These are phyloP conservation scores for Hystrix brachyura DNA, from an alignment of 2,113 vertebrate species.

Conservation along the genomic window DNA sequence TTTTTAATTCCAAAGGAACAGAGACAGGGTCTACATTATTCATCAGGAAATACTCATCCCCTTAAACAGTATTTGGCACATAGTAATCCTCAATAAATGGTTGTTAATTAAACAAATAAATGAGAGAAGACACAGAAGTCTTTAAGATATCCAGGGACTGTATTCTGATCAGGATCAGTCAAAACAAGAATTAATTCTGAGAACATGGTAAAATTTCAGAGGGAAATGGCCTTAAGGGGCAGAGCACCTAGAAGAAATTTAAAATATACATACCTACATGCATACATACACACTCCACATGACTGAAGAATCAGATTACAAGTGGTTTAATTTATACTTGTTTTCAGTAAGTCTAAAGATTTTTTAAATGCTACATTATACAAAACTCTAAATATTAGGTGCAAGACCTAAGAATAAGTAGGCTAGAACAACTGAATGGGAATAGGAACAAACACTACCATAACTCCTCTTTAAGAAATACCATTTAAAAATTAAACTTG, in stretches of 20 bases:
- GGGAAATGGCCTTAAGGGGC: background rate
- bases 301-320: background rate
- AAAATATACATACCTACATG: background rate
- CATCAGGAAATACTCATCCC: background rate
- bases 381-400: slow-evolving; percentile 22
- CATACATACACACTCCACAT: background rate
- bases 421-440: background rate
- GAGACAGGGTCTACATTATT: background rate
- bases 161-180: background rate
- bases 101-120: slow-evolving; percentile 10
- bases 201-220: slow-evolving; percentile 24
- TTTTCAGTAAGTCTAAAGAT: slow-evolving; percentile 27
- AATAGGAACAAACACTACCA: background rate
- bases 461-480: slow-evolving; percentile 11
- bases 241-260: slow-evolving; percentile 12
- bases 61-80: background rate
- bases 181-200: background rate
- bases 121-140: background rate
- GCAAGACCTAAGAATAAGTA: background rate
- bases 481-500: background rate
- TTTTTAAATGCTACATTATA: background rate
- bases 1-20: background rate
- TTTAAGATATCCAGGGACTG: background rate
- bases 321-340: background rate
- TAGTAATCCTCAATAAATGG: background rate